Base-by-base conservation (phyloP, 2,888 invertebrate genomes). In the Lydus trimaculatus region DNA sequence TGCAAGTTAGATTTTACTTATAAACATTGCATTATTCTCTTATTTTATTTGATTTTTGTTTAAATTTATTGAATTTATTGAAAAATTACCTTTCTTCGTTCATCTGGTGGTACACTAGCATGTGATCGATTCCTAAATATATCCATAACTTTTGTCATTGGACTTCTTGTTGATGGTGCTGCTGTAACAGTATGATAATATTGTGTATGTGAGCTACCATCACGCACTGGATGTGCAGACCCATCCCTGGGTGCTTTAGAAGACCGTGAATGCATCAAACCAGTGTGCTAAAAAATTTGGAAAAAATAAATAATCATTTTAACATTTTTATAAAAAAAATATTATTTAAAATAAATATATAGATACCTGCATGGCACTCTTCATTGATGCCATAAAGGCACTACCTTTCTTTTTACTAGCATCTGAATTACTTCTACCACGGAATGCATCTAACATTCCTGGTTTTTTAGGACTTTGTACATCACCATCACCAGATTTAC, bases 121-220 rank as follows among this genome's bases (percentile, higher is more conserved):
- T 92, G 92, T 69, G 92, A 91, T 75, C 92, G 88, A 84, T 91
- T 91, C 69, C 96, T 90, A 85, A 96, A 96, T 82, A 96, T 92
- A 84, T 96, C 96, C 91, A 95, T 95, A 62, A 96, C 95, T 88
- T 95, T 96, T 73, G 94, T 93, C 88, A 96, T 95, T 2, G 96
- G 94, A 78, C 94, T 93, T 74, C 89, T 86, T 75, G 86, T 87
- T 76, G 91, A 89, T 0, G 92, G 90, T 28, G 84, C 83, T 6
- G 89, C 91, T 5, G 91, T 91, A 71, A 92, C 89, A 39, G 92
- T 92, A 81, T 92, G 92, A 82, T 92, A 92, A 84, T 92, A 92
- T 89, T 91, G 86, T 33, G 84, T 85, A 71, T 84, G 83, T 11
- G 85, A 84, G 77, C 90, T 90, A 61, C 91, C 91, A 74, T 85